A percentile compares a stretch with the other conserved stretches of the same genome.
Conservation (phyloP, 2,888 invertebrate species). For the Plebejus argus region DNA sequence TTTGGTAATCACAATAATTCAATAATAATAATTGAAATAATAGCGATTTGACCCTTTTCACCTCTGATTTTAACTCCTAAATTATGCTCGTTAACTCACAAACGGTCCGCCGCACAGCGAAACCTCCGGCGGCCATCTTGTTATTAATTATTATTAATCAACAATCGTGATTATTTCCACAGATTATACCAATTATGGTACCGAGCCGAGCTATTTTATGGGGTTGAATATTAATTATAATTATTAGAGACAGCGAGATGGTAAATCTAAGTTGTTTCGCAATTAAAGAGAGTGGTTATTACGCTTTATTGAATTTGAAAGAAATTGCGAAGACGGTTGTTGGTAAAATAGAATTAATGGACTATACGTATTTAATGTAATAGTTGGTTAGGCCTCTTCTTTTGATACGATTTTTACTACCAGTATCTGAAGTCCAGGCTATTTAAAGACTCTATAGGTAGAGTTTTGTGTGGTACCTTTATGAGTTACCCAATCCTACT, state of each 20-base stretch:
- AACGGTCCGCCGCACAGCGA: neutral
- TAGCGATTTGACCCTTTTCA: conserved; percentile 12
- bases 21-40: neutral
- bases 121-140: conserved; percentile 9
- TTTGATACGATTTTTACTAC: no score
- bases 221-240: conserved; percentile 4
- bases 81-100: neutral
- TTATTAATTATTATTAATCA: conserved; percentile 16
- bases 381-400: no score
- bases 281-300: conserved; percentile 4
- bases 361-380: no score
- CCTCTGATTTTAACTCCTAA: neutral
- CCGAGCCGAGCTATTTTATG: conserved; percentile 19
- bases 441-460: no score
- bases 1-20: neutral
- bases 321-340: neutral
- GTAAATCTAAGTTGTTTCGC: conserved; percentile 2
- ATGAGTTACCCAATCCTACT: no score
- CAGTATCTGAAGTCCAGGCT: no score
- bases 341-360: neutral
- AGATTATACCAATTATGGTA: conserved; percentile 6
- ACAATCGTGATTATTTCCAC: conserved; percentile 11
- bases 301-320: neutral
- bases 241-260: conserved; percentile 25
- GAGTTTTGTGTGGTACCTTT: no score